Evolutionary conservation across 2,113 vertebrate species (phyloP).

Genomic region (Loxodonta africana): DNA sequence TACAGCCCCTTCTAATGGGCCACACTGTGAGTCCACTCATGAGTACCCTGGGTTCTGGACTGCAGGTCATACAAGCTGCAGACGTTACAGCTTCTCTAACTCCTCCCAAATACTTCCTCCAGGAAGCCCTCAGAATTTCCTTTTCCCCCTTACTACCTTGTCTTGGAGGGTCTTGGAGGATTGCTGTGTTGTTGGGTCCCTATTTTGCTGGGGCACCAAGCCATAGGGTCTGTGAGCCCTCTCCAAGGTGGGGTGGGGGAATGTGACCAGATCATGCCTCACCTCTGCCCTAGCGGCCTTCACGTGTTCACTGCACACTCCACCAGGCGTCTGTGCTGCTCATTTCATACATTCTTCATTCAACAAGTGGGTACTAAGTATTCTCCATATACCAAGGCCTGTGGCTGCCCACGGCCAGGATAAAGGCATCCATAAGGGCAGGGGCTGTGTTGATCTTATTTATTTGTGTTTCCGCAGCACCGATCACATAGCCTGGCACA

Average conservation of each 20-base stretch:
- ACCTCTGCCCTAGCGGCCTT: background rate
- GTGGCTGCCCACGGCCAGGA: background rate
- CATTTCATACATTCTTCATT: constrained; percentile 25
- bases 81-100: background rate
- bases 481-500: constrained; percentile 45
- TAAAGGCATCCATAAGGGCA: background rate
- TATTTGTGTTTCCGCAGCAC: constrained; percentile 25
- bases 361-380: background rate
- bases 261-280: background rate
- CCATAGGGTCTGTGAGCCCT: background rate
- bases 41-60: background rate
- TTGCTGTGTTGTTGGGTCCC: background rate
- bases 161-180: background rate
- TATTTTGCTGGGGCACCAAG: background rate
- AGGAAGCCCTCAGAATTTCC: background rate
- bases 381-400: background rate
- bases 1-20: background rate
- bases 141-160: background rate
- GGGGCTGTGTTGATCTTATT: constrained; percentile 10
- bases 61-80: background rate
- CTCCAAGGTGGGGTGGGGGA: background rate
- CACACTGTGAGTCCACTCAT: background rate
- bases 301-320: background rate
- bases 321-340: background rate
- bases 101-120: background rate